Conservation (phyloP, 2,888 invertebrate species). For the Drosophila robusta region DNA sequence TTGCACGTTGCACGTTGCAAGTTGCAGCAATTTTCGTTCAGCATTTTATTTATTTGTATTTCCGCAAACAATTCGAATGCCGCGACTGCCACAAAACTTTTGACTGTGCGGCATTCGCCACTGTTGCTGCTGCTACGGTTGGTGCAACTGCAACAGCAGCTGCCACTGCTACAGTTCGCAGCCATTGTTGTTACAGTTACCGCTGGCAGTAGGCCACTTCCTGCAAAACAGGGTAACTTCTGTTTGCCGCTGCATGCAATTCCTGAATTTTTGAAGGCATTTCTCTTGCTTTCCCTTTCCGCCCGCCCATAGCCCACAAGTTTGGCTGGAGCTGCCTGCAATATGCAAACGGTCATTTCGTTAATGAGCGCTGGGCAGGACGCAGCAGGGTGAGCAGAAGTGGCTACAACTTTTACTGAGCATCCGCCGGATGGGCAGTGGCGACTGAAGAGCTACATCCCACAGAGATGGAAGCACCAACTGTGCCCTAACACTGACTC, state of each 20-base stretch:
- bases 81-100: slow-evolving; percentile 66
- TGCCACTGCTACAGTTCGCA: slow-evolving; percentile 15
- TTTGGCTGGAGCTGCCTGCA: slow-evolving; percentile 44
- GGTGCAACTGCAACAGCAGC: slow-evolving; percentile 8
- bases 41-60: slow-evolving; percentile 74
- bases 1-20: slow-evolving; percentile 24
- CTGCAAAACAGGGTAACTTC: slow-evolving; percentile 53
- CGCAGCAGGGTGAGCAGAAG: slow-evolving; percentile 8
- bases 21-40: slow-evolving; percentile 49
- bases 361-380: slow-evolving; percentile 78
- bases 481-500: slow-evolving; percentile 26
- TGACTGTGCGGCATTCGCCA: slow-evolving; percentile 52
- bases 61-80: slow-evolving; percentile 74
- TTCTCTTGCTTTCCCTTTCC: slow-evolving; percentile 52
- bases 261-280: slow-evolving; percentile 77
- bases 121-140: slow-evolving; percentile 5
- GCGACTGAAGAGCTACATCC: slow-evolving; percentile 21
- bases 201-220: slow-evolving; percentile 76
- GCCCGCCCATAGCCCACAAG: neutral
- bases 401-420: slow-evolving; percentile 66
- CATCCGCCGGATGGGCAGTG: slow-evolving; percentile 67
- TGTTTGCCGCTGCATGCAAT: slow-evolving; percentile 57
- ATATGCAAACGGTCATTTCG: slow-evolving; percentile 82
- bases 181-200: slow-evolving; percentile 33
- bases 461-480: slow-evolving; percentile 31